Base-by-base conservation (phyloP, 2,888 invertebrate species). In the Perizoma flavofasciatum region DNA sequence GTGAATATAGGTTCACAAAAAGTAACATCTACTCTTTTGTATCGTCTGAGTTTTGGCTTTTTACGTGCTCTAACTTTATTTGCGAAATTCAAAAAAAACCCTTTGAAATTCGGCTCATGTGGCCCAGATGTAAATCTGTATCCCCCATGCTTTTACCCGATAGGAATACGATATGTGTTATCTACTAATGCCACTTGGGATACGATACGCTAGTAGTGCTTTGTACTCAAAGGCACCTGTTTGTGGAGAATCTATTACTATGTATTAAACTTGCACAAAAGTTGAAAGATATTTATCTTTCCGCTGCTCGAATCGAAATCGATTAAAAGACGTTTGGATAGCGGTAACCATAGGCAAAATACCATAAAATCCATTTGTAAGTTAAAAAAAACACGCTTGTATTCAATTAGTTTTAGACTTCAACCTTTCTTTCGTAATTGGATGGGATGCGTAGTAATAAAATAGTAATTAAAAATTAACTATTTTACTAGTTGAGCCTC, bases 401-500 rank as follows among this genome's bases (percentile, higher is more conserved):
- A 74, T 79, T 80, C 79, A 82, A 81, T 83, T 81, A 74, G 72
- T 39, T 74, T 72, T 74, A 73, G 71, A 55, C 69, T 69, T 75
- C 73, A 76, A 82, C 86, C 86, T 88, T 85, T 88, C 83, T 87
- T 86, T 68, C 71, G 81, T 89, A 92, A 90, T 89, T 89, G 88
- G 88, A 86, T 88, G 83, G 89, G 89, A 87, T 81, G 88, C 78
- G 81, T 77, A 75, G 88, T 92, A 88, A 88, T 91, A 91, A 91
- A 91, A 91, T 79, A 85, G 88, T 91, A 89, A 91, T 92, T 92
- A 91, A 91, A 91, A 90, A 89, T 90, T 89, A 89, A 90, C 88
- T 85, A 89, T 88, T 85, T 88, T 81, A 83, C 82, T 78, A 84
- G 79, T 79, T 77, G 78, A 78, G 74, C 78, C 79, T 82, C 84